Conservation (phyloP, 1,140 invertebrate genomes). For the Drosophila novamexicana region DNA sequence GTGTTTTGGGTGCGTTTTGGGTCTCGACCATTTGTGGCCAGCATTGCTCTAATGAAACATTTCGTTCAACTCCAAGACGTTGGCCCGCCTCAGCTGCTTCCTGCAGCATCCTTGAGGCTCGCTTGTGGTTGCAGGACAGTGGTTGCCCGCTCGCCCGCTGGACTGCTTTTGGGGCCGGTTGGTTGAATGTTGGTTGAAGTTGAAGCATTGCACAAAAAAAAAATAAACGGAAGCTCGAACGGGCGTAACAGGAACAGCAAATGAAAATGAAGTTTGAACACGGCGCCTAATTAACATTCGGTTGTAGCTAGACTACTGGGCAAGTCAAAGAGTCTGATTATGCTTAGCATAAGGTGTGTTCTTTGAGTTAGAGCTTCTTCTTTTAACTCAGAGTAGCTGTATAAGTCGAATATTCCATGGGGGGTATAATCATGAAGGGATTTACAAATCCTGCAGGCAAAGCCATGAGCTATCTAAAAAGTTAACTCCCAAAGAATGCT, state of each 20-base stretch:
- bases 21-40: slow-evolving; percentile 63
- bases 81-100: slow-evolving; percentile 47
- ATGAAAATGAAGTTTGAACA: slow-evolving; percentile 43
- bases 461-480: too few relatives aligned
- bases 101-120: slow-evolving; percentile 29
- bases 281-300: slow-evolving; percentile 70
- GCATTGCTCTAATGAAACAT: slow-evolving; percentile 79
- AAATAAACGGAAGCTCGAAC: neutral
- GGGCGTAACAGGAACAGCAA: slow-evolving; percentile 8
- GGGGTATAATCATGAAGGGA: neutral
- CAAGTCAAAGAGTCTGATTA: slow-evolving; percentile 1
- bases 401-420: neutral
- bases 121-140: slow-evolving; percentile 70
- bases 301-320: slow-evolving; percentile 13
- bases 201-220: slow-evolving; percentile 30
- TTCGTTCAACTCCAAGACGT: slow-evolving; percentile 63
- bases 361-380: neutral
- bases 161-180: slow-evolving; percentile 4
- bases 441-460: neutral
- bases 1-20: slow-evolving; percentile 7
- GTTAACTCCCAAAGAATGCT: too few relatives aligned
- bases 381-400: neutral
- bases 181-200: slow-evolving; percentile 45
- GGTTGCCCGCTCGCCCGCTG: slow-evolving; percentile 7
- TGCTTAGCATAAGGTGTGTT: neutral